These are phyloP conservation scores for Hirtodrosophila alboralis DNA, from an alignment of 2,888 invertebrate species.

Conservation along the genomic window DNA sequence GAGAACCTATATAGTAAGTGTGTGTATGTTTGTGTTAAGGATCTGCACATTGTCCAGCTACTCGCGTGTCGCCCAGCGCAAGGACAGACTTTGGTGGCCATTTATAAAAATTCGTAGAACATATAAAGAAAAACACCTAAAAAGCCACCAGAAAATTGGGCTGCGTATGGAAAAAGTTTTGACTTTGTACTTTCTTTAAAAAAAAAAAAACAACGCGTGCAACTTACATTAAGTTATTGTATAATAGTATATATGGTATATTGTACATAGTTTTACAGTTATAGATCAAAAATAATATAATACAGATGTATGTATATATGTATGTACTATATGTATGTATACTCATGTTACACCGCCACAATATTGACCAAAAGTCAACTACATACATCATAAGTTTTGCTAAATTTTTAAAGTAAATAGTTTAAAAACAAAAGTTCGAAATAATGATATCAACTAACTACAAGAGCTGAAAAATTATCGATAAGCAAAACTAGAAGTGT, in stretches of 20 bases:
- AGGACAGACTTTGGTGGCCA: conserved; percentile 72
- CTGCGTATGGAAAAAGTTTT: conserved; percentile 17
- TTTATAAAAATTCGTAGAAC: conserved; percentile 21
- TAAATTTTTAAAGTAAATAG: not conserved
- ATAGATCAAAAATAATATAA: conserved; percentile 18
- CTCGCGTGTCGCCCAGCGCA: conserved; percentile 84
- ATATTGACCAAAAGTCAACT: too few relatives aligned
- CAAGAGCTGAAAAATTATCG: not conserved
- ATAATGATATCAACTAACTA: not conserved
- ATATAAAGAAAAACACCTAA: conserved; percentile 54
- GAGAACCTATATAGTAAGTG: conserved; percentile 1
- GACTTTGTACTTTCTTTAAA: conserved; percentile 31
- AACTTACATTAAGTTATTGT: conserved; percentile 44
- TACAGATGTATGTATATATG: conserved; percentile 2
- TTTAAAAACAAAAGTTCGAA: conserved; percentile 5
- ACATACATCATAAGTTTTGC: too few relatives aligned
- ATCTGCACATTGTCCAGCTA: conserved; percentile 76
- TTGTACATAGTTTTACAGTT: conserved; percentile 23
- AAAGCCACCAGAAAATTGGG: too few relatives aligned
- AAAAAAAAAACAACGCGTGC: conserved; percentile 60
- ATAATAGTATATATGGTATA: conserved; percentile 21
- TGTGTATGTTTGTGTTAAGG: conserved; percentile 15
- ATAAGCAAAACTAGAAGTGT: too few relatives aligned
- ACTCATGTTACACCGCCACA: too few relatives aligned
- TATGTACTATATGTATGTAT: not conserved